Evolutionary conservation across 1,140 invertebrate species (phyloP), one percentile per base, ranked within the genome.

Genomic region (Diuraphis noxia): DNA sequence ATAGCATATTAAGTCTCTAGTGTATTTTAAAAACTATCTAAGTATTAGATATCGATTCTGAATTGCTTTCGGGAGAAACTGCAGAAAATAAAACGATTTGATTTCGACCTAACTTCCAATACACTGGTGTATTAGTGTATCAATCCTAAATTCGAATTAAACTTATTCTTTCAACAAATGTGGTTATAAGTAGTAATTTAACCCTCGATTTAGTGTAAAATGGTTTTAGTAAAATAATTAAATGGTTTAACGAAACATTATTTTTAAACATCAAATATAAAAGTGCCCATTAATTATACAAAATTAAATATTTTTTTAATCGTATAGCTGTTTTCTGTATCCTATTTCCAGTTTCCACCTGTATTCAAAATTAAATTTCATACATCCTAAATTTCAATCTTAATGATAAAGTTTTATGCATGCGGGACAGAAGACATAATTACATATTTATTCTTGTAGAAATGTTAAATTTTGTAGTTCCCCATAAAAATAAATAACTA

Each of bases 21-120:
- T 87, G 85, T 52, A 87, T 87, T 87, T 87, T 56, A 87, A 56
- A 87, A 87, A 25, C 85, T 38, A 87, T 87, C 46, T 6, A 87
- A 87, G 49, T 87, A 87, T 87, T 56, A 56, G 56, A 21, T 72
- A 72, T 56, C 46, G 49, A 56, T 38, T 52, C n/a, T 87, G 30
- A 30, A 87, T 40, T 85, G 43, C 84, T 87, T 56, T 5, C 49
- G 30, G 10, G 2, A 23, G 23, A 87, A 40, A 56, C 49, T 34
- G 23, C 2, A 36, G 34, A 40, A 56, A 5, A 25, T 13, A 9
- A 56, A 49, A 36, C 25, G 10, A 49, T 7, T 87, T 87, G 34
- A 38, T 56, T 87, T 87, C 46, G 85, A 87, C 56, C 9, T 40
- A 87, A 56, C 85, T 87, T 56, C 23, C 49, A 56, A 87, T 38